Evolutionary conservation across 2,888 invertebrate species (phyloP).

Genomic region (Petrolisthes cinctipes): DNA sequence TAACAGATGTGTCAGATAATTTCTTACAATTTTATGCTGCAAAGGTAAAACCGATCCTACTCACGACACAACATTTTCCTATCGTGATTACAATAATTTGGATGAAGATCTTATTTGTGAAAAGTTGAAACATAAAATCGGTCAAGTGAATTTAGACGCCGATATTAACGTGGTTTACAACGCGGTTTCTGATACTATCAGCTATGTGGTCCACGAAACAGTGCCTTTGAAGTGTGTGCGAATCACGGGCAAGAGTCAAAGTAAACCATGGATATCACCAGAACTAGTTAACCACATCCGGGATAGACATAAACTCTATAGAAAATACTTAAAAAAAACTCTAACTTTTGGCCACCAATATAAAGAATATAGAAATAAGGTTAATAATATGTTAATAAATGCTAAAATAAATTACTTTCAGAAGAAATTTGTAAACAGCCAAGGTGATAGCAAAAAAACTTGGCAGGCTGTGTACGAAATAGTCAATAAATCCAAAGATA

Average conservation of each 20-base stretch:
- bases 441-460: neutral
- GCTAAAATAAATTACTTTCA: neutral
- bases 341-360: neutral
- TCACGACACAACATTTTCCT: neutral
- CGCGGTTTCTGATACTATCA: neutral
- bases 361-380: neutral
- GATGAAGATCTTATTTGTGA: neutral
- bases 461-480: neutral
- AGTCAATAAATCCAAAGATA: neutral
- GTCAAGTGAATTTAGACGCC: neutral
- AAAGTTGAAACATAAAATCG: neutral
- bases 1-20: neutral
- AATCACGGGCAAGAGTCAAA: neutral
- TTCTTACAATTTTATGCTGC: neutral
- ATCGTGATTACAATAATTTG: neutral
- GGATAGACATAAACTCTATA: neutral
- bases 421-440: neutral
- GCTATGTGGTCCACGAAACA: neutral
- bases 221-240: neutral
- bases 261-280: neutral
- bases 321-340: neutral
- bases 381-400: neutral
- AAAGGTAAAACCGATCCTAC: neutral
- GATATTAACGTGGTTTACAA: neutral
- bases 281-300: neutral